These are phyloP conservation scores for Spondyliosoma cantharus DNA, from an alignment of 2,797 vertebrate species.

Conservation along the genomic window DNA sequence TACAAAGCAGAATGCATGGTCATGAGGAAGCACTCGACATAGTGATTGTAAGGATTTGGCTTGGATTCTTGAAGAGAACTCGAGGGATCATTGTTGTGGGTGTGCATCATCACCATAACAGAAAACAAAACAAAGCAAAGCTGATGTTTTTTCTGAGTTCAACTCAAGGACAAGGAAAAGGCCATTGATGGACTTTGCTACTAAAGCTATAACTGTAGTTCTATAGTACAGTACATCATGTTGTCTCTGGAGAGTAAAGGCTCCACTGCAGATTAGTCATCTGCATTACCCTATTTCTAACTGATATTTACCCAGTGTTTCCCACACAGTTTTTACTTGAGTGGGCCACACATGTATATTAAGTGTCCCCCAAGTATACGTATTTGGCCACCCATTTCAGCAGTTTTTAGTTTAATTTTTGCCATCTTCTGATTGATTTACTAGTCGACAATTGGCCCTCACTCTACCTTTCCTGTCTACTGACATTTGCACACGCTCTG, in stretches of 20 bases:
- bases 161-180: constrained; percentile 5
- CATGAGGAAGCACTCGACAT: constrained; percentile 53
- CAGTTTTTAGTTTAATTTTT: no score
- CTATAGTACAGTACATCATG: background rate
- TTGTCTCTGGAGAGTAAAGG: background rate
- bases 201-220: background rate
- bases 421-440: no score
- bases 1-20: constrained; percentile 38
- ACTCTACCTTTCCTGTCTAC: no score
- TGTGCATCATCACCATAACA: background rate
- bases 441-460: no score
- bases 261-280: background rate
- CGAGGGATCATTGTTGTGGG: constrained; percentile 7
- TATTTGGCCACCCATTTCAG: no score
- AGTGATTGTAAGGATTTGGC: constrained; percentile 29
- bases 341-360: no score
- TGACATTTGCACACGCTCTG: no score
- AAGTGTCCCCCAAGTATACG: no score
- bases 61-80: constrained; percentile 38
- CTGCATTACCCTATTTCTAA: background rate
- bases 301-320: no score
- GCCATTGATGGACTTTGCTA: background rate
- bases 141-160: background rate
- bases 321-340: no score
- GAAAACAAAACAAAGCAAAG: constrained; percentile 11